Evolutionary conservation across 2,888 invertebrate species (phyloP).

Genomic region (Rhodophaea formosa): DNA sequence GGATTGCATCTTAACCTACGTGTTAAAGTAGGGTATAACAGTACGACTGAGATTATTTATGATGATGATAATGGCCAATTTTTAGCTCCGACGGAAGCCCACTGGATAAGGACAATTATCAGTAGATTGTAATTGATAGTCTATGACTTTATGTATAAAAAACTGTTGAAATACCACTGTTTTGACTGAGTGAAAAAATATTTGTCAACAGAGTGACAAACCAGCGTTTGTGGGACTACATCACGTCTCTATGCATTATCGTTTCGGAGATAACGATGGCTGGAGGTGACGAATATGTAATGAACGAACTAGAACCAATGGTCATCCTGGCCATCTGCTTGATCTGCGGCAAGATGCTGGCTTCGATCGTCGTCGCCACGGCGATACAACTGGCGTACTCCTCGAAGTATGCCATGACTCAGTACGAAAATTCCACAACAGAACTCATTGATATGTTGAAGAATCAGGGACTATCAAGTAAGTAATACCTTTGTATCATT

Average conservation of each 20-base stretch:
- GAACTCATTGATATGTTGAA: conserved; percentile 65
- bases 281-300: conserved; percentile 63
- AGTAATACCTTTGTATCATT: conserved; percentile 33
- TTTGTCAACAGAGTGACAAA: conserved; percentile 47
- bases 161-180: too few species aligned
- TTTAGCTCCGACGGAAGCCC: too few species aligned
- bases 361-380: conserved; percentile 62
- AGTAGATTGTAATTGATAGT: too few species aligned
- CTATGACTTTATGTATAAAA: too few species aligned
- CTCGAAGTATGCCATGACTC: conserved; percentile 59
- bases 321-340: conserved; percentile 52
- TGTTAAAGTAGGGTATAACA: too few species aligned
- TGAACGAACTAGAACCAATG: conserved; percentile 48
- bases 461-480: conserved; percentile 70
- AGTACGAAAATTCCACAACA: conserved; percentile 55
- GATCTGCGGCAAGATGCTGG: conserved; percentile 66
- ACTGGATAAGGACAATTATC: too few species aligned
- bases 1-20: too few species aligned
- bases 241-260: conserved; percentile 63
- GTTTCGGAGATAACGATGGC: conserved; percentile 57
- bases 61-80: too few species aligned
- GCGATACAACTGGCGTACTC: conserved; percentile 65
- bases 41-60: too few species aligned
- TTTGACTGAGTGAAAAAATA: not conserved
- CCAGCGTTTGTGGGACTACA: conserved; percentile 61